phyloP scores from a whole-genome alignment of 2,888 invertebrate species.

The Ichneumoninae sp. region DNA sequence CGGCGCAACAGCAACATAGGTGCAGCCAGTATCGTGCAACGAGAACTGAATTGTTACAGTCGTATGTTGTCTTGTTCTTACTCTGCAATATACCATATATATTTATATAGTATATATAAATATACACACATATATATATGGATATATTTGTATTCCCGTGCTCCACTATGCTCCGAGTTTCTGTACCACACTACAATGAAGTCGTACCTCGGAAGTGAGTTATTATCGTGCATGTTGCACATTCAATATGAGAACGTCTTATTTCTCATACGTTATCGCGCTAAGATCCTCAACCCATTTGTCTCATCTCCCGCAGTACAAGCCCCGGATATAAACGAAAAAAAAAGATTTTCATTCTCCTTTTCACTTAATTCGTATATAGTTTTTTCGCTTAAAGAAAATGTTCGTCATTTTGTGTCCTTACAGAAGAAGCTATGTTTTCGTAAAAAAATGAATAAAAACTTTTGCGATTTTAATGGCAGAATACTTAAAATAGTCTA shows the following conservation, averaged over 20 bases:
- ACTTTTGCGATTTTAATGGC: too few relatives aligned
- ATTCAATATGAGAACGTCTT: slow-evolving; percentile 40
- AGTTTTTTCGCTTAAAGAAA: background rate
- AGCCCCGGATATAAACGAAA: background rate
- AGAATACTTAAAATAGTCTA: too few relatives aligned
- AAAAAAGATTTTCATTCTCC: background rate
- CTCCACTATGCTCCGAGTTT: background rate
- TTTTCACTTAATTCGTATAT: background rate
- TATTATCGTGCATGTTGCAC: slow-evolving; percentile 60
- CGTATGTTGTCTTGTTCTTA: slow-evolving; percentile 63
- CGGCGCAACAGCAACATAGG: slow-evolving; percentile 12
- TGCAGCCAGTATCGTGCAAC: slow-evolving; percentile 7
- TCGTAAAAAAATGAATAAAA: too few relatives aligned
- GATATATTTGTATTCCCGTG: background rate
- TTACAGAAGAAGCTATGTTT: too few relatives aligned
- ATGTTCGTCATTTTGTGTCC: background rate
- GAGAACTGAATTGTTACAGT: slow-evolving; percentile 68
- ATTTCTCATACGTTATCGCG: slow-evolving; percentile 14
- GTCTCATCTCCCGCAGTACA: background rate
- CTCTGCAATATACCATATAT: background rate
- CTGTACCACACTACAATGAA: slow-evolving; percentile 57
- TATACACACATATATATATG: too few relatives aligned
- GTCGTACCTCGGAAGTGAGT: slow-evolving; percentile 59
- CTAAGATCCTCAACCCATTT: background rate
- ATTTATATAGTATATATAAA: background rate